Conservation (phyloP, 2,888 invertebrate species). For the Folsomia candida region DNA sequence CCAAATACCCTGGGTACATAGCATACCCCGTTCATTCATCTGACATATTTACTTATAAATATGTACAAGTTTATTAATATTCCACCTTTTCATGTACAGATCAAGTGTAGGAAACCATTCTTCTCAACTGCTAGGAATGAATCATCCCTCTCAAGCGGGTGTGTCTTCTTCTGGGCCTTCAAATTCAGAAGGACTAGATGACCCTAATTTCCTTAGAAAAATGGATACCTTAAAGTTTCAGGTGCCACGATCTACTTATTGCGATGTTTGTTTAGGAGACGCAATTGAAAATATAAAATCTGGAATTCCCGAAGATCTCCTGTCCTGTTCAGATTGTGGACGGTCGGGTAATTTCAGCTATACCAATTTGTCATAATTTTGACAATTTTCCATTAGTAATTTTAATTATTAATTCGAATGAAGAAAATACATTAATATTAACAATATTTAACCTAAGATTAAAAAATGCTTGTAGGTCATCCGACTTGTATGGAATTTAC, state of each 20-base stretch:
- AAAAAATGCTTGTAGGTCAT: slow-evolving; percentile 72
- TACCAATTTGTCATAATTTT: neutral
- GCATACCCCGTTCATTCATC: too few species aligned
- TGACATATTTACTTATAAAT: too few species aligned
- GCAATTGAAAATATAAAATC: slow-evolving; percentile 94
- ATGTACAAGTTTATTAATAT: too few species aligned
- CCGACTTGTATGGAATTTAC: slow-evolving; percentile 98
- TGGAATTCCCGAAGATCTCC: slow-evolving; percentile 87
- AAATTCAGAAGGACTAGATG: slow-evolving; percentile 51
- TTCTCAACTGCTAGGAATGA: neutral
- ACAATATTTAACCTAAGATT: too few species aligned
- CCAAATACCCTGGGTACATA: too few species aligned
- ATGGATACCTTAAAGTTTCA: slow-evolving; percentile 27
- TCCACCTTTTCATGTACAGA: too few species aligned
- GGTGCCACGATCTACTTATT: slow-evolving; percentile 84
- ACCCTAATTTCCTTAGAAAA: slow-evolving; percentile 54
- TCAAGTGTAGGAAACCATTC: too few species aligned
- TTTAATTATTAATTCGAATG: neutral
- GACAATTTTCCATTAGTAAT: neutral
- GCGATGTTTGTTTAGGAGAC: slow-evolving; percentile 98
- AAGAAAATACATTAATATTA: neutral
- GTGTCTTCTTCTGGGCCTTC: too few species aligned
- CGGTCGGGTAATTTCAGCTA: slow-evolving; percentile 83
- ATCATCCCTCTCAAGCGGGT: too few species aligned
- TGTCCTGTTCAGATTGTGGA: slow-evolving; percentile 98